phyloP scores from a whole-genome alignment of 2,888 invertebrate species.

The Andricus curvator region DNA sequence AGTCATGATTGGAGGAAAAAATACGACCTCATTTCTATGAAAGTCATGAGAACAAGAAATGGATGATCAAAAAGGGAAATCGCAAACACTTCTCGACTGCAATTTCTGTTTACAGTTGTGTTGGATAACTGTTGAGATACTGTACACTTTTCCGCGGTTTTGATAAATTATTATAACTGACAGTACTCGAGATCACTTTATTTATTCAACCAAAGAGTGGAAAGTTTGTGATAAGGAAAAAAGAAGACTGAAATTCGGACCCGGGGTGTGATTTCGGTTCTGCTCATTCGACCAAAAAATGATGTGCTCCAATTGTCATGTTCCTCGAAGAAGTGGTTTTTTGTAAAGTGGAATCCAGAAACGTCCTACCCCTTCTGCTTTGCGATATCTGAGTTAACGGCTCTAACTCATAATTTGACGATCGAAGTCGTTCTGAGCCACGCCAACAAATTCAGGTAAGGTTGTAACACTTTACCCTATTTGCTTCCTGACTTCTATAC shows the following conservation, averaged over 20 bases:
- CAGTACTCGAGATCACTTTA: not conserved
- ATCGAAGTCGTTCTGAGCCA: not conserved
- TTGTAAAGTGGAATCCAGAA: conserved; percentile 5
- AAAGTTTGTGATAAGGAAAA: not conserved
- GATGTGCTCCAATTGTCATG: not conserved
- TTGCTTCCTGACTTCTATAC: not conserved
- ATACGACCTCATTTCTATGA: too few species aligned
- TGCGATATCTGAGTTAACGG: conserved; percentile 1
- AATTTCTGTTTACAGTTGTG: not conserved
- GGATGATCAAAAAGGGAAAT: too few species aligned
- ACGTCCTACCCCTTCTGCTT: not conserved
- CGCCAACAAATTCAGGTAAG: conserved; percentile 5
- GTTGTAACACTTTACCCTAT: not conserved
- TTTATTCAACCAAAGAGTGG: not conserved
- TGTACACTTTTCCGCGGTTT: not conserved
- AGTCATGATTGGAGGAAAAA: too few species aligned
- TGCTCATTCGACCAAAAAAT: not conserved
- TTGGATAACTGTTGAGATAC: not conserved
- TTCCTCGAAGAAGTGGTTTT: conserved; percentile 4
- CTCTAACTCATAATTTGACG: not conserved
- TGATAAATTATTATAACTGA: not conserved
- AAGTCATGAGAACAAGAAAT: too few species aligned
- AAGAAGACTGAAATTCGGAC: not conserved
- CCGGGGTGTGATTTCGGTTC: not conserved
- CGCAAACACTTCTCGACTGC: not conserved